A percentile compares a stretch with the other conserved stretches of the same genome.
Conservation (phyloP, 1,140 invertebrate species). For the Drosophila sp. region DNA sequence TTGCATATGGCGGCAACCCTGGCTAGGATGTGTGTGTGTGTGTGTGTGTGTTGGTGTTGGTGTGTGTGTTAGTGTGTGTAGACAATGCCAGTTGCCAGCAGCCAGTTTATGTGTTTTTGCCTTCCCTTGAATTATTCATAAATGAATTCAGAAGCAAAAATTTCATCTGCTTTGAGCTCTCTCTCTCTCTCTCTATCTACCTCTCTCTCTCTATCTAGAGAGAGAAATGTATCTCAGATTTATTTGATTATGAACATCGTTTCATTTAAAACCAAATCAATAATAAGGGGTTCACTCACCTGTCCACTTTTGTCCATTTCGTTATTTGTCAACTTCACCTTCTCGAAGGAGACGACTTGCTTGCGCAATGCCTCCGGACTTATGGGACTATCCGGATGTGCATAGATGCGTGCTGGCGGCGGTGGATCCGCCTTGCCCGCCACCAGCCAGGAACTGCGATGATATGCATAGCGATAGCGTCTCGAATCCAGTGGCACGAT, state of each 20-base stretch:
- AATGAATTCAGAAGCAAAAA: slow-evolving; percentile 17
- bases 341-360: slow-evolving; percentile 99
- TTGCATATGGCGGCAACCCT: slow-evolving; percentile 56
- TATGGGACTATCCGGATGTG: slow-evolving; percentile 98
- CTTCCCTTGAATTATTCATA: slow-evolving; percentile 70
- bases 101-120: slow-evolving; percentile 56
- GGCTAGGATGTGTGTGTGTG: slow-evolving; percentile 16
- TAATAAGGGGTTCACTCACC: slow-evolving; percentile 86
- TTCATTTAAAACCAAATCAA: not conserved
- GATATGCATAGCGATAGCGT: slow-evolving; percentile 98
- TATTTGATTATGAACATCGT: slow-evolving; percentile 1
- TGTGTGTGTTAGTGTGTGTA: slow-evolving; percentile 19
- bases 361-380: slow-evolving; percentile 97
- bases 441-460: slow-evolving; percentile 98
- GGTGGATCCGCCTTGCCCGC: slow-evolving; percentile 99
- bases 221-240: not conserved
- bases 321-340: slow-evolving; percentile 99
- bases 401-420: slow-evolving; percentile 95
- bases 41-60: slow-evolving; percentile 27
- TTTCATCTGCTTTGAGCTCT: not conserved
- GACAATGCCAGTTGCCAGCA: slow-evolving; percentile 50
- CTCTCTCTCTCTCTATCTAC: too few relatives aligned
- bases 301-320: slow-evolving; percentile 99
- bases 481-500: slow-evolving; percentile 98
- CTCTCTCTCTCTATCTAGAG: not conserved